Conservation (phyloP, 2,797 vertebrate species). For the Gymnodraco acuticeps region DNA sequence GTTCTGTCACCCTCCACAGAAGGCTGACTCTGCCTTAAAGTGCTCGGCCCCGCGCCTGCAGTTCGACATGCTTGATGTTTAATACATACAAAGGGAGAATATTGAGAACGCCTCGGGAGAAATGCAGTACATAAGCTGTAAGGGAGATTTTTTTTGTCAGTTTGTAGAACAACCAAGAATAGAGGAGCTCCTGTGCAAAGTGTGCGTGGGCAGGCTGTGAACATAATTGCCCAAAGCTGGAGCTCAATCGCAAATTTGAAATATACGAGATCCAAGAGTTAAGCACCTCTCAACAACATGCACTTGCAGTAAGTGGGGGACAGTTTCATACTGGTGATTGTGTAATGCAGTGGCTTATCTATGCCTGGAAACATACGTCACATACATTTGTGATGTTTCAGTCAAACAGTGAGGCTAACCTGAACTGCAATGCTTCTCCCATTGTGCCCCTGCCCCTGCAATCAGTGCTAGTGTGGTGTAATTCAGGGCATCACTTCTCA, state of each 20-base stretch:
- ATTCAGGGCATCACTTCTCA: constrained; percentile 71
- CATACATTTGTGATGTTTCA: background rate
- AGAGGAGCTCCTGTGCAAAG: constrained; percentile 56
- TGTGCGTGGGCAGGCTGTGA: constrained; percentile 50
- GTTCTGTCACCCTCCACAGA: constrained; percentile 77
- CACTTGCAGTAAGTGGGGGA: constrained; percentile 43
- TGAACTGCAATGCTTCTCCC: constrained; percentile 36
- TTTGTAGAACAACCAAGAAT: constrained; percentile 66
- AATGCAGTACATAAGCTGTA: constrained; percentile 46
- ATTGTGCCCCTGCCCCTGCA: constrained; percentile 23
- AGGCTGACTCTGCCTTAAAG: constrained; percentile 72
- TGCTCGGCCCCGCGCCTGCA: constrained; percentile 58
- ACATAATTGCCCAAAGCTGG: constrained; percentile 51
- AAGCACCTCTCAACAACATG: constrained; percentile 49
- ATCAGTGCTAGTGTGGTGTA: constrained; percentile 39
- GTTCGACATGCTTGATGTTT: constrained; percentile 73
- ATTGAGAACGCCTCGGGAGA: constrained; percentile 60
- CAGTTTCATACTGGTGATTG: constrained; percentile 22
- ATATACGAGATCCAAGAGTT: constrained; percentile 37
- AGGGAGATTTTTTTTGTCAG: constrained; percentile 42
- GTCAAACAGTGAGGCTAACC: constrained; percentile 16
- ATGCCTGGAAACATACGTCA: constrained; percentile 25
- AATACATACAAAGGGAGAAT: constrained; percentile 71
- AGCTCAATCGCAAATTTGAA: constrained; percentile 48
- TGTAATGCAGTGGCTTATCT: constrained; percentile 26